Percentiles rank a stretch among this genome's conserved stretches.
Conservation (phyloP, 2,888 invertebrate genomes). For the Leistus spinibarbis region DNA sequence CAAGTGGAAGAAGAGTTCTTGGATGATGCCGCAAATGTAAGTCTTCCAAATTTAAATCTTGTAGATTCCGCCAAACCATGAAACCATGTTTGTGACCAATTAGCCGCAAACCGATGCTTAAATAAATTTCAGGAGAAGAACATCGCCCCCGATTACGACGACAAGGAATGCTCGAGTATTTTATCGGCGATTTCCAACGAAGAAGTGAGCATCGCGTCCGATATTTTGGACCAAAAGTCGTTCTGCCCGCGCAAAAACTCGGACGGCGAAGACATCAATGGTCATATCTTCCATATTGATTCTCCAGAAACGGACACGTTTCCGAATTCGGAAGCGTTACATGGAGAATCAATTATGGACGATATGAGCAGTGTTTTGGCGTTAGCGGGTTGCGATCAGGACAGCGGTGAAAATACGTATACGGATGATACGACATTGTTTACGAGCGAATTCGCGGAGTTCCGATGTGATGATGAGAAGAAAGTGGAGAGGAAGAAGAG, state of each 20-base stretch:
- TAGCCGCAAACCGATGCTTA: slow-evolving; percentile 2
- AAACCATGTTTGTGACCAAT: too few relatives aligned
- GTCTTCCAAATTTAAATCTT: background rate
- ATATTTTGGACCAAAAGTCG: slow-evolving; percentile 62
- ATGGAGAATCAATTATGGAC: slow-evolving; percentile 79
- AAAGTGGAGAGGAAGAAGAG: slow-evolving; percentile 66
- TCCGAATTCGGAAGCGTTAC: slow-evolving; percentile 72
- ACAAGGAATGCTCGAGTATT: slow-evolving; percentile 66
- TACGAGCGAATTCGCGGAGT: slow-evolving; percentile 59
- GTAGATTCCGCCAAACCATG: too few relatives aligned
- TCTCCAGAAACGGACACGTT: slow-evolving; percentile 83
- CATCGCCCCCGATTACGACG: slow-evolving; percentile 53
- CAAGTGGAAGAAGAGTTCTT: slow-evolving; percentile 14
- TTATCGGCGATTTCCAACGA: slow-evolving; percentile 70
- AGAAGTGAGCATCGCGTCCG: slow-evolving; percentile 73
- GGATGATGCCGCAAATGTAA: slow-evolving; percentile 18
- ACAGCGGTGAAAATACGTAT: slow-evolving; percentile 64
- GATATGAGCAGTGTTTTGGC: slow-evolving; percentile 79
- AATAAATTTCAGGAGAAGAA: slow-evolving; percentile 27
- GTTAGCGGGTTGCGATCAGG: slow-evolving; percentile 68
- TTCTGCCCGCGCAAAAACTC: slow-evolving; percentile 58
- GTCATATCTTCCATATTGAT: slow-evolving; percentile 78
- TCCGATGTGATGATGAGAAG: slow-evolving; percentile 58
- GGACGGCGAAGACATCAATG: slow-evolving; percentile 58
- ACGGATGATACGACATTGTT: slow-evolving; percentile 75